A percentile compares a stretch with the other conserved stretches of the same genome.
phyloP scores from a whole-genome alignment of 2,113 vertebrate genomes.

The Aegotheles bennettii region DNA sequence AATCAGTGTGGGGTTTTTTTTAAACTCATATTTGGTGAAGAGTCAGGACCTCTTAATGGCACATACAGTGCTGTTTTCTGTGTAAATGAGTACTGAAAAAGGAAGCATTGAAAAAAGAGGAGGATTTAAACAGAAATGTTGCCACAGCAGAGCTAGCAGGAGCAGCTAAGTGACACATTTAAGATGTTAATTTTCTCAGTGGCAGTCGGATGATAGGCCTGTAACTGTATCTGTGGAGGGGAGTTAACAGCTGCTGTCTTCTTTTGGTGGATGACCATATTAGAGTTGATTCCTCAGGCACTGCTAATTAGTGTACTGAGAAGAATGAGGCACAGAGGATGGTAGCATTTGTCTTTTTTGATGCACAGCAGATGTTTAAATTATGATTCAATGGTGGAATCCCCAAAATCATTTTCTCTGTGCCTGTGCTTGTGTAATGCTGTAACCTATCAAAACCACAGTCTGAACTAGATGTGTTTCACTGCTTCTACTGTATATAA shows the following conservation, averaged over 20 bases:
- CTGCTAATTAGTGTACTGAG: not conserved
- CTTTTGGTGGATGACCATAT: not conserved
- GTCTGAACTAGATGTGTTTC: not conserved
- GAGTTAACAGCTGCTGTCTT: slow-evolving; percentile 19
- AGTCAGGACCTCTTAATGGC: not conserved
- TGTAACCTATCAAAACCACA: not conserved
- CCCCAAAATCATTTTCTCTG: not conserved
- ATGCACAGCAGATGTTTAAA: not conserved
- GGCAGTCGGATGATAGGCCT: not conserved
- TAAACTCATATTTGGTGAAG: not conserved
- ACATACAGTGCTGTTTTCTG: not conserved
- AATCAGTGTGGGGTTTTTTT: not conserved
- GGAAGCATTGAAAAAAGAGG: not conserved
- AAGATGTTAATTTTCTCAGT: not conserved
- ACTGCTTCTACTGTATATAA: not conserved
- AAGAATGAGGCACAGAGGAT: not conserved
- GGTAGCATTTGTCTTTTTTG: not conserved
- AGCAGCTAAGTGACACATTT: not conserved
- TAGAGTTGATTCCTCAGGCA: not conserved
- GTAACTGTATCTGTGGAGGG: not conserved
- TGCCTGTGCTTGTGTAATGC: not conserved
- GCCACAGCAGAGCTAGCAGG: not conserved
- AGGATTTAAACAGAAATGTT: not conserved
- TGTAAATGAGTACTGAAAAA: not conserved
- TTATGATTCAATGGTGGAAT: not conserved